Evolutionary conservation across 2,113 vertebrate genomes (phyloP), one percentile per base, ranked within the genome.

Genomic region (Cryptotis parvus): DNA sequence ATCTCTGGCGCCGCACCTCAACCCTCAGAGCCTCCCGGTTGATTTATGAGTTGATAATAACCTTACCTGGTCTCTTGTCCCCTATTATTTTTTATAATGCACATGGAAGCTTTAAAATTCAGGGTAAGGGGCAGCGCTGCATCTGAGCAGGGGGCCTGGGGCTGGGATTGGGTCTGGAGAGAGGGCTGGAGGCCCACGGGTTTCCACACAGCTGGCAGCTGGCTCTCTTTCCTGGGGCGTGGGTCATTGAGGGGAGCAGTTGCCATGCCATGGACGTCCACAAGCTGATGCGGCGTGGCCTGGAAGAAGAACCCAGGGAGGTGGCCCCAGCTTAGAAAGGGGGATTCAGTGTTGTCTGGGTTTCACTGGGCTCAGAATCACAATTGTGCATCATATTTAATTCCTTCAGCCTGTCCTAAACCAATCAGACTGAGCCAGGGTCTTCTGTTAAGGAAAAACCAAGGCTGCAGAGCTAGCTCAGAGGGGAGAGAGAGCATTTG

Each of bases 21-120:
- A 20, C 89, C 93, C 83, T 77, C 84, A 35, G 76, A 52, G 83
- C 88, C 81, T 96, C 83, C 75, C 26, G 11, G 43, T 87, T 96
- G 96, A 97, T 97, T 96, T 94, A 97, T 95, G 94, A 94, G 94
- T 89, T 84, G 74, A 93, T 96, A 96, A 95, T 96, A 96, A 94
- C 96, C 95, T 95, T 29, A 1, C 85, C 77, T 35, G 77, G 92
- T 93, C 93, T 87, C 89, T 83, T 95, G 95, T 90, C 92, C 89
- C 95, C 95, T 96, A 90, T 94, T 96, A 93, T 96, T 94, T 96
- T 95, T 95, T 84, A 91, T 96, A 97, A 97, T 90, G 94, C 91
- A 75, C 82, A 72, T 85, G 92, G 84, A 96, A 94, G 91, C 94
- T 93, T 94, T 96, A 93, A 94, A 96, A 91, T 92, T 87, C 79